These are phyloP conservation scores for Hydra vulgaris DNA, from an alignment of 30 jellyfish, hydroid and myxozoan genomes.

Conservation along the genomic window DNA sequence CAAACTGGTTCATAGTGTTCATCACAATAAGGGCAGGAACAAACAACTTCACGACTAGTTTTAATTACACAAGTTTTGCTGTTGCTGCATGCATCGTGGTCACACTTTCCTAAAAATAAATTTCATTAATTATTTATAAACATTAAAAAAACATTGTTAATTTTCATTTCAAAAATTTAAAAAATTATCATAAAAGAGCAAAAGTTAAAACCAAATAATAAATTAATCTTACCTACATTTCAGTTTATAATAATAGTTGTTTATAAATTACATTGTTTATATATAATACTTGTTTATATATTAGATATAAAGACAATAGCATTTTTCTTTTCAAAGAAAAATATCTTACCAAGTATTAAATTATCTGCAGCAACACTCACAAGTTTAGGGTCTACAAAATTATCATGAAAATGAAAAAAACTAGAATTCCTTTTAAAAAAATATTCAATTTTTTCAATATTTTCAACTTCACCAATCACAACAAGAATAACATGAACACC, in stretches of 20 bases:
- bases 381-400: neutral
- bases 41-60: slow-evolving; percentile 48
- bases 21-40: slow-evolving; percentile 48
- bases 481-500: neutral
- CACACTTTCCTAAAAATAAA: neutral
- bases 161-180: too few relatives aligned
- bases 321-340: neutral
- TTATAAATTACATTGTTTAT: too few relatives aligned
- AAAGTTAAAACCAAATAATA: too few relatives aligned
- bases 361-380: neutral
- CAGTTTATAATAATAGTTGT: too few relatives aligned
- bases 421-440: neutral
- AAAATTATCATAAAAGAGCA: too few relatives aligned
- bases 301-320: too few relatives aligned
- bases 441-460: neutral
- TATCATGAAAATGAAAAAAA: neutral
- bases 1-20: slow-evolving; percentile 41
- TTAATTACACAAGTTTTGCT: slow-evolving; percentile 30
- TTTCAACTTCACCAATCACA: neutral
- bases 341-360: neutral
- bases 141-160: too few relatives aligned
- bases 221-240: too few relatives aligned
- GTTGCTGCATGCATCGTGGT: slow-evolving; percentile 22
- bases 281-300: too few relatives aligned
- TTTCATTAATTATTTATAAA: too few relatives aligned